A percentile compares a stretch with the other conserved stretches of the same genome.
phyloP scores from a whole-genome alignment of 1,140 invertebrate species.

The Drosophila mauritiana region DNA sequence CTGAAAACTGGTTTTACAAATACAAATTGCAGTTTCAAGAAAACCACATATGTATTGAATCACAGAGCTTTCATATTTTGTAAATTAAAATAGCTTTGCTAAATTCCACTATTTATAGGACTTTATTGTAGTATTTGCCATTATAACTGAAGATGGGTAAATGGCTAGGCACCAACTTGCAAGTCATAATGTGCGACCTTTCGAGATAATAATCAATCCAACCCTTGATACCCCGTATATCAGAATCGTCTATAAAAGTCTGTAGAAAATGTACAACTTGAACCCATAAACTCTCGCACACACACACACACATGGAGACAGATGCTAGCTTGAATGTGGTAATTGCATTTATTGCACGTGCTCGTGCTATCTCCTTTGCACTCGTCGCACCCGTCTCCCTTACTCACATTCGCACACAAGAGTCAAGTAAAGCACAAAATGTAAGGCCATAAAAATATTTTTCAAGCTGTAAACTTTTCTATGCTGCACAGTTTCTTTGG shows the following conservation, averaged over 20 bases:
- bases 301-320: constrained; percentile 20
- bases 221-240: constrained; percentile 22
- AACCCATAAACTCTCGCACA: constrained; percentile 38
- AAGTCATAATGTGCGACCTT: too few species aligned
- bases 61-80: neutral
- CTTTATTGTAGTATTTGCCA: too few species aligned
- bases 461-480: constrained; percentile 60
- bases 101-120: too few species aligned
- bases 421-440: constrained; percentile 53
- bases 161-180: too few species aligned
- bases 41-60: neutral
- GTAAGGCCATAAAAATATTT: constrained; percentile 60
- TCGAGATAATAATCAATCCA: too few species aligned
- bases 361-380: constrained; percentile 44
- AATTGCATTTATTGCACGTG: constrained; percentile 80
- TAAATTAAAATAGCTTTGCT: neutral
- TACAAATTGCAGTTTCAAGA: neutral
- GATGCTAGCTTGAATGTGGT: constrained; percentile 62
- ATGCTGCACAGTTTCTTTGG: constrained; percentile 50
- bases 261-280: constrained; percentile 66
- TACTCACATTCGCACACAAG: constrained; percentile 9
- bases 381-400: constrained; percentile 15
- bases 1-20: neutral
- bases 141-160: too few species aligned
- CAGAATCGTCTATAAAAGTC: constrained; percentile 47